A percentile compares a stretch with the other conserved stretches of the same genome.
These are phyloP conservation scores for Poliocrania exsul DNA, from an alignment of 2,797 vertebrate genomes.

Conservation along the genomic window DNA sequence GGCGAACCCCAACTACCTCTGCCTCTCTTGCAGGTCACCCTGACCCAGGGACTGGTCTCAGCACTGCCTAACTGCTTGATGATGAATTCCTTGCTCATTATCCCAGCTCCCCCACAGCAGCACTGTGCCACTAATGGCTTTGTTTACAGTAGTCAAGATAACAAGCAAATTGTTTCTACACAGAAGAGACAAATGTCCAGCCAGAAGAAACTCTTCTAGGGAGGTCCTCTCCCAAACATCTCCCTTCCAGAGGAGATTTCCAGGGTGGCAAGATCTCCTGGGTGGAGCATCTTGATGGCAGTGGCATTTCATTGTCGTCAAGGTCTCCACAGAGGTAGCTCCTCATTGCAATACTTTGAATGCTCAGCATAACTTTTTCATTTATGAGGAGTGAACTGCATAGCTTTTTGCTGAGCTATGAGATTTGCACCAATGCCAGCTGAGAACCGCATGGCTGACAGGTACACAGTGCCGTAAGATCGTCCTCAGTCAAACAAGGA, in stretches of 20 bases:
- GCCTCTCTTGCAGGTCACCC: not conserved
- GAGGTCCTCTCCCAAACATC: not conserved
- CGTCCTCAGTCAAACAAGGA: not conserved
- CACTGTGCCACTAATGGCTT: not conserved
- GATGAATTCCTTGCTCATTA: not conserved
- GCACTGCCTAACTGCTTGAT: not conserved
- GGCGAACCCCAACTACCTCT: not conserved
- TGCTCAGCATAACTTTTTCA: not conserved
- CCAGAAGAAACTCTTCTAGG: not conserved
- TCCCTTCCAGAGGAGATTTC: not conserved
- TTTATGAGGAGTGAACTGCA: not conserved
- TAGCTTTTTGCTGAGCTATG: not conserved
- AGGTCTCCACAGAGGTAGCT: not conserved
- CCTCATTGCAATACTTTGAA: not conserved
- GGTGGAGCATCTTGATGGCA: not conserved
- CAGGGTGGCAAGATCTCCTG: not conserved
- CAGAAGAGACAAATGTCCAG: not conserved
- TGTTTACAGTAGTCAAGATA: not conserved
- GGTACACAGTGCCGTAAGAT: not conserved
- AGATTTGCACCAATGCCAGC: not conserved
- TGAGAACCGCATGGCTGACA: not conserved
- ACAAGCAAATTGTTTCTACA: not conserved
- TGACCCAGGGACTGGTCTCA: not conserved
- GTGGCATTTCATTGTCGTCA: not conserved
- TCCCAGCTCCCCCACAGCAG: not conserved